A percentile compares a stretch with the other conserved stretches of the same genome.
Conservation (phyloP, 1,140 invertebrate species). For the Ostrea edulis region DNA sequence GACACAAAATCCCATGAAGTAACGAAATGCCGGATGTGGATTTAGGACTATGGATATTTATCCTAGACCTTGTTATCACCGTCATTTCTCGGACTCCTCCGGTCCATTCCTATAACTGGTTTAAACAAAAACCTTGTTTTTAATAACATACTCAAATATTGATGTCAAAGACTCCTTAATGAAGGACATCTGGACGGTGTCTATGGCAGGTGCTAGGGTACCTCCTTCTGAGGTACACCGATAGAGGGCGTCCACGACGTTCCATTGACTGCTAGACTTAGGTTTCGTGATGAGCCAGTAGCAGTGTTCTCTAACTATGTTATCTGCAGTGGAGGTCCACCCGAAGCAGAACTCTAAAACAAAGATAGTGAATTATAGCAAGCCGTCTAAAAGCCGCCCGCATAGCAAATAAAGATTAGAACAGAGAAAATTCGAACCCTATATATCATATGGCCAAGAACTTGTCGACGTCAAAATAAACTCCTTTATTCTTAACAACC, state of each 20-base stretch:
- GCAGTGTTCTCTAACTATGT: not conserved
- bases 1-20: not conserved
- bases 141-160: not conserved
- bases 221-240: not conserved
- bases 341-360: not conserved
- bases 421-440: not conserved
- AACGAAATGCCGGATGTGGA: not conserved
- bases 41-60: not conserved
- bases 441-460: not conserved
- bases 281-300: slow-evolving; percentile 4
- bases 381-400: not conserved
- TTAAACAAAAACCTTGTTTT: too few species aligned
- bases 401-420: not conserved
- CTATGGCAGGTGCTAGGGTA: not conserved
- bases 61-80: not conserved
- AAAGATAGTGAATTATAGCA: not conserved
- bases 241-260: not conserved
- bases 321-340: not conserved
- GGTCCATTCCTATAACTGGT: too few species aligned
- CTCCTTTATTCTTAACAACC: not conserved
- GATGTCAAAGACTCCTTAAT: not conserved
- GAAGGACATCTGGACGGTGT: not conserved
- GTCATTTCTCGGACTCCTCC: not conserved
- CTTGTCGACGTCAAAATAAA: not conserved
- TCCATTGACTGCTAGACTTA: not conserved